Conservation (phyloP, 2,113 vertebrate genomes). For the Cyrtonyx montezumae region DNA sequence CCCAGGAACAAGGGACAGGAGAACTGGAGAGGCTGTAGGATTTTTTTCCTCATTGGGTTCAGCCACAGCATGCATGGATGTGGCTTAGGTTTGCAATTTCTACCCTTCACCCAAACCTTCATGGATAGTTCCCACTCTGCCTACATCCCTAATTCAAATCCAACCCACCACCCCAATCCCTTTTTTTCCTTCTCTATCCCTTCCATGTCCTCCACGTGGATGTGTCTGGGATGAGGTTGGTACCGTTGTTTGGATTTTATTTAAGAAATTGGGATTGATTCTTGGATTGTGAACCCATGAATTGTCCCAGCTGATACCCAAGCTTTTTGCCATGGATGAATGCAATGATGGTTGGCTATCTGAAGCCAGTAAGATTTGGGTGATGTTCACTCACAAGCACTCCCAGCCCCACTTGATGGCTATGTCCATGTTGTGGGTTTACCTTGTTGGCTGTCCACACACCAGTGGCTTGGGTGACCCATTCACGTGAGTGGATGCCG, state of each 20-base stretch:
- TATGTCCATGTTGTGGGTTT: not conserved
- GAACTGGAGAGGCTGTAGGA: not conserved
- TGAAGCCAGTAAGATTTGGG: not conserved
- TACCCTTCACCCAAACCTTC: not conserved
- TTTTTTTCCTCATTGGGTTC: not conserved
- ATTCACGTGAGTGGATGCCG: constrained; percentile 92
- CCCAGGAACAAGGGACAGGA: fast-evolving
- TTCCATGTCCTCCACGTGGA: not conserved
- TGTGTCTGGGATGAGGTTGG: not conserved
- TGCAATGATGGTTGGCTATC: not conserved
- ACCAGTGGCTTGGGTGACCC: constrained; percentile 90
- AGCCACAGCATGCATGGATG: not conserved
- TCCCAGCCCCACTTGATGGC: not conserved
- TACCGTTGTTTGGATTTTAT: not conserved
- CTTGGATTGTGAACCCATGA: not conserved
- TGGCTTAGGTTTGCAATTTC: not conserved
- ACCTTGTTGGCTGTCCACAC: constrained; percentile 92
- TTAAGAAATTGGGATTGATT: not conserved
- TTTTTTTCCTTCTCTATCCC: not conserved
- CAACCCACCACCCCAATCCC: not conserved
- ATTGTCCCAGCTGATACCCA: not conserved
- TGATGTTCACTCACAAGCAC: not conserved
- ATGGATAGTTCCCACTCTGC: not conserved
- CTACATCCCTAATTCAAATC: not conserved
- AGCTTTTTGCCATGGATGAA: not conserved